These are phyloP conservation scores for Charanyca ferruginea DNA, from an alignment of 2,888 invertebrate species.

Conservation along the genomic window DNA sequence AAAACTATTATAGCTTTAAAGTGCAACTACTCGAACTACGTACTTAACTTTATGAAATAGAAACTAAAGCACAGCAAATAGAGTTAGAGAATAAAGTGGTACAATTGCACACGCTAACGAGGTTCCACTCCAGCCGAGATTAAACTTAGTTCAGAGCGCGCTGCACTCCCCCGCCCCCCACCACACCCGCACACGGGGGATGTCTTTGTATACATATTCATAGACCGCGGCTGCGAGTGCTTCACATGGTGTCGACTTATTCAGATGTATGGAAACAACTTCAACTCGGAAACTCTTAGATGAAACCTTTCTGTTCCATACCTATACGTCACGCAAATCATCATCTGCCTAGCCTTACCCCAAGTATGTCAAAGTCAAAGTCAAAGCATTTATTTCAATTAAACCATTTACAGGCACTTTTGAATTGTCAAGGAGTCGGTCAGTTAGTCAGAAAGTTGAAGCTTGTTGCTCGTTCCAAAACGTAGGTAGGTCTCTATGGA, in stretches of 20 bases:
- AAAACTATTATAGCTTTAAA: background rate
- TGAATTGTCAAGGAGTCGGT: too few relatives aligned
- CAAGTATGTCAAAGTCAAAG: too few relatives aligned
- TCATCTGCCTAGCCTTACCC: too few relatives aligned
- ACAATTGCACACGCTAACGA: slow-evolving; percentile 41
- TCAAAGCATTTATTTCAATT: too few relatives aligned
- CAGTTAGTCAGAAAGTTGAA: too few relatives aligned
- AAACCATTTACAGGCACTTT: too few relatives aligned
- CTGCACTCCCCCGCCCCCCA: rapidly evolving
- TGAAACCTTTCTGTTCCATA: too few relatives aligned
- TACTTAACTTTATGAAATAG: slow-evolving; percentile 39
- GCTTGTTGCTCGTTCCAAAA: too few relatives aligned
- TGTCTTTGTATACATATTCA: slow-evolving; percentile 16
- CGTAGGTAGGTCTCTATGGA: too few relatives aligned
- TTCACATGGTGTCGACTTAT: background rate
- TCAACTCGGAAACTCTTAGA: background rate
- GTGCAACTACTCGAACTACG: slow-evolving; percentile 7
- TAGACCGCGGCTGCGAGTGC: background rate
- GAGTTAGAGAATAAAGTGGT: slow-evolving; percentile 31
- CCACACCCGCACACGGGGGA: background rate
- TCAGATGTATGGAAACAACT: slow-evolving; percentile 11
- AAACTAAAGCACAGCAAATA: slow-evolving; percentile 39
- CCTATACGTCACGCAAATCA: too few relatives aligned
- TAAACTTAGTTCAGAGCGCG: slow-evolving; percentile 20
- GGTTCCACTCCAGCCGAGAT: slow-evolving; percentile 28